Evolutionary conservation across 1,140 invertebrate species (phyloP).

Genomic region (Achatina immaculata): DNA sequence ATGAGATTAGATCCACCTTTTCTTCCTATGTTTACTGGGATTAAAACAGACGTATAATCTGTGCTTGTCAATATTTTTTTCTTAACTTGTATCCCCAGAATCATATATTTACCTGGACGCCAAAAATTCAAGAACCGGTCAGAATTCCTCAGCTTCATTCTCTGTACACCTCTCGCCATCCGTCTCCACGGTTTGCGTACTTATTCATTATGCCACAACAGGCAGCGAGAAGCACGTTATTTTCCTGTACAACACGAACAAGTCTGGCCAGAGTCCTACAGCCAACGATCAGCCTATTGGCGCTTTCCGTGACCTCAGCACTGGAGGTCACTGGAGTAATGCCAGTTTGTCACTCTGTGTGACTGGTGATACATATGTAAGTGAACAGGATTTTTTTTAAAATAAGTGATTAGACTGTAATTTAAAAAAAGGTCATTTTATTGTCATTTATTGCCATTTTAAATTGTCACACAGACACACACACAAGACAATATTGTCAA

Average conservation of each 20-base stretch:
- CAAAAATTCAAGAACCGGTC: conserved; percentile 75
- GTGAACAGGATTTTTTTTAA: too few relatives aligned
- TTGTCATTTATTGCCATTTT: too few relatives aligned
- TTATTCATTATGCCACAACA: conserved; percentile 42
- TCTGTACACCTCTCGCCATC: conserved; percentile 76
- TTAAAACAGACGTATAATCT: too few relatives aligned
- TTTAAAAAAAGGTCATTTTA: too few relatives aligned
- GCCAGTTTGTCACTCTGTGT: background rate
- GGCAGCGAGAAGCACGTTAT: background rate
- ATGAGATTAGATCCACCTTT: too few relatives aligned
- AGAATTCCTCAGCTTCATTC: conserved; percentile 77
- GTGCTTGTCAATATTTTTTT: too few relatives aligned
- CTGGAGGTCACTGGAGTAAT: background rate
- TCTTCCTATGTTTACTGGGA: too few relatives aligned
- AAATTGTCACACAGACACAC: too few relatives aligned
- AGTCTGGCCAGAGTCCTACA: background rate
- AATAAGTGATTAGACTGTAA: too few relatives aligned
- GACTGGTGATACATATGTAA: background rate
- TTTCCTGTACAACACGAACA: background rate
- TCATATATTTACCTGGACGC: conserved; percentile 66
- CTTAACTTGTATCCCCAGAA: conserved; percentile 42
- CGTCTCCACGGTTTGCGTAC: conserved; percentile 79
- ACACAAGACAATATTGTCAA: too few relatives aligned
- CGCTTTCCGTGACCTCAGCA: background rate
- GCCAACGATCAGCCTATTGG: background rate